Evolutionary conservation across 2,113 vertebrate species (phyloP).

Genomic region (Oncorhynchus tshawytscha): DNA sequence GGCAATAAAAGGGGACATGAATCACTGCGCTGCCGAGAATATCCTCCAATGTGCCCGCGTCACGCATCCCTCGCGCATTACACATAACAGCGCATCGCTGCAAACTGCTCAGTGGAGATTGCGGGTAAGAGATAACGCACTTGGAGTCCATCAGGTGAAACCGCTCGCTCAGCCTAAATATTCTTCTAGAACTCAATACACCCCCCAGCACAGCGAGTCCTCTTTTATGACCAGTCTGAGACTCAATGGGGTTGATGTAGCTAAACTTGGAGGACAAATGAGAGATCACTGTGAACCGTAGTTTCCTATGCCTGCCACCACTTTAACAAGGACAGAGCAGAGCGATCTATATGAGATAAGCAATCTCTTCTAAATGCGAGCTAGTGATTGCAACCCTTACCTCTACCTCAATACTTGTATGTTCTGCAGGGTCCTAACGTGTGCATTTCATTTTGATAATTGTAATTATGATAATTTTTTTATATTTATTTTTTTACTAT

Average conservation of each 20-base stretch:
- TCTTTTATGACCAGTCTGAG: conserved; percentile 13
- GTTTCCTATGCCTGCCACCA: not conserved
- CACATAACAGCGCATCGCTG: conserved; percentile 32
- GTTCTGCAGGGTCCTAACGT: conserved; percentile 80
- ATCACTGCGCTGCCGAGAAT: conserved; percentile 59
- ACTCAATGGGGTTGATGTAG: conserved; percentile 18
- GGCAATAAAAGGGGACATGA: conserved; percentile 48
- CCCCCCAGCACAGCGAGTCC: conserved; percentile 6
- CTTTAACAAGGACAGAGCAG: conserved; percentile 25
- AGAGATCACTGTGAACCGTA: conserved; percentile 2
- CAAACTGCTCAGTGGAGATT: conserved; percentile 61
- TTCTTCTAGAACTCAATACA: conserved; percentile 2
- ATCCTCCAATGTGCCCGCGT: conserved; percentile 43
- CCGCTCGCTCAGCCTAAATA: conserved; percentile 44
- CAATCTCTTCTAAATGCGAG: conserved; percentile 68
- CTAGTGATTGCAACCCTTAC: conserved; percentile 63
- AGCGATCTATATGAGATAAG: conserved; percentile 54
- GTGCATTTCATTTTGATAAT: not conserved
- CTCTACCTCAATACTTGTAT: conserved; percentile 63
- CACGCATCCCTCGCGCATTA: conserved; percentile 57
- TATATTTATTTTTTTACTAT: too few species aligned
- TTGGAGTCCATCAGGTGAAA: conserved; percentile 66
- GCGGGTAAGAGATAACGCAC: conserved; percentile 68
- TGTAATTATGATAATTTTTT: too few species aligned
- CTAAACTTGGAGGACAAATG: conserved; percentile 15